Conservation (phyloP, 2,888 invertebrate species). For the Ptychoptera albimana region DNA sequence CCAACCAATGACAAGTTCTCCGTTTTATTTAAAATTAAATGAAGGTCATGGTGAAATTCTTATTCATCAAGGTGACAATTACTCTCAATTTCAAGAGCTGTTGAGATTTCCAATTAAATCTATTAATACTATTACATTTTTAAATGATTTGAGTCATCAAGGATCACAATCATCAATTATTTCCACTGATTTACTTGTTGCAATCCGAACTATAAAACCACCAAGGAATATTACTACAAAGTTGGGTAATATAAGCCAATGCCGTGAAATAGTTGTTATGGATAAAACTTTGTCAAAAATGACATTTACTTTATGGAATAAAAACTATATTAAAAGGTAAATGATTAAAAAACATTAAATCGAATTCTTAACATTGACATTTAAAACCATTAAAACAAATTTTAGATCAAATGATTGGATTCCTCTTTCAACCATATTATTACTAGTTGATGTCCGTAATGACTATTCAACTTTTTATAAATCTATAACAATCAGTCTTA, state of each 20-base stretch:
- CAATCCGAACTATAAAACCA: conserved; percentile 46
- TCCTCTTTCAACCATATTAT: conserved; percentile 48
- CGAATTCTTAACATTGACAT: too few species aligned
- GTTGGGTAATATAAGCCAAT: conserved; percentile 38
- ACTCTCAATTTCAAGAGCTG: conserved; percentile 34
- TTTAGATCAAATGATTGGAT: conserved; percentile 48
- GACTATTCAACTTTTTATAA: conserved; percentile 39
- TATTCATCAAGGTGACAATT: conserved; percentile 37
- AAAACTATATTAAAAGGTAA: conserved; percentile 41
- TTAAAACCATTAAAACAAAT: not conserved
- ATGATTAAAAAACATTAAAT: too few species aligned
- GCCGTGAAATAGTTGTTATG: conserved; percentile 49
- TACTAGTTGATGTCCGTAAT: conserved; percentile 52
- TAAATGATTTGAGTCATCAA: conserved; percentile 17
- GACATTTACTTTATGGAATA: conserved; percentile 46
- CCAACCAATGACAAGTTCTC: conserved; percentile 48
- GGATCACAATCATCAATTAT: not conserved
- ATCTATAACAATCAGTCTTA: conserved; percentile 33
- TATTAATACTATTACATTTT: conserved; percentile 15
- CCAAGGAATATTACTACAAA: conserved; percentile 43
- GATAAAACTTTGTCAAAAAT: conserved; percentile 43
- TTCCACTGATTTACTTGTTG: conserved; percentile 49
- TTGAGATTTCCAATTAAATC: conserved; percentile 49
- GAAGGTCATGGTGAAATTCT: conserved; percentile 47
- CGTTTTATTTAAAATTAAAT: conserved; percentile 45